A percentile compares a stretch with the other conserved stretches of the same genome.
phyloP scores from a whole-genome alignment of 2,797 vertebrate genomes.

The Premnoplex brunnescens region DNA sequence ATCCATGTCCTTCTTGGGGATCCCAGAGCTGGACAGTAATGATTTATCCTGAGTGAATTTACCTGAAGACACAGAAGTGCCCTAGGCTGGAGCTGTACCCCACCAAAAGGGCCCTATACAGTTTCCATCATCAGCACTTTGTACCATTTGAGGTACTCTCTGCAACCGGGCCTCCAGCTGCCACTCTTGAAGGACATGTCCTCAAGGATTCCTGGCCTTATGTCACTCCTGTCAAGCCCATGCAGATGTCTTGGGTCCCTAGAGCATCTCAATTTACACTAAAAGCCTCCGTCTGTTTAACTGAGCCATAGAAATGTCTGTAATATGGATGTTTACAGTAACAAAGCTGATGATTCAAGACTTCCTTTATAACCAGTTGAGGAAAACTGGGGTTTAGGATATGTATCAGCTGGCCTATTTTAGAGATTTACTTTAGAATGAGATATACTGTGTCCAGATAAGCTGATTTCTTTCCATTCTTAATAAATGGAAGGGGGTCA shows the following conservation, averaged over 20 bases:
- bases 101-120: background rate
- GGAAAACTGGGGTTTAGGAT: background rate
- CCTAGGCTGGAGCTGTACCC: background rate
- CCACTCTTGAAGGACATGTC: background rate
- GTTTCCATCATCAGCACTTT: background rate
- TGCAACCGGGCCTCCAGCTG: background rate
- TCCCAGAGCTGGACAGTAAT: background rate
- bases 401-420: background rate
- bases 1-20: background rate
- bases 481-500: background rate
- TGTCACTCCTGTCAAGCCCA: background rate
- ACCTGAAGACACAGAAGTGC: background rate
- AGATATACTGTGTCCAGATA: background rate
- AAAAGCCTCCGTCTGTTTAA: background rate
- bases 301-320: background rate
- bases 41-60: background rate
- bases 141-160: background rate
- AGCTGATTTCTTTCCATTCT: background rate
- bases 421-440: background rate
- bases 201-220: background rate
- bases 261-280: background rate
- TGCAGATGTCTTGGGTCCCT: background rate
- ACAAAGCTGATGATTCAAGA: background rate
- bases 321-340: background rate
- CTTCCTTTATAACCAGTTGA: background rate